A percentile compares a stretch with the other conserved stretches of the same genome.
These are phyloP conservation scores for Rhynchopsitta pachyrhyncha DNA, from an alignment of 2,113 vertebrate species.

Conservation along the genomic window DNA sequence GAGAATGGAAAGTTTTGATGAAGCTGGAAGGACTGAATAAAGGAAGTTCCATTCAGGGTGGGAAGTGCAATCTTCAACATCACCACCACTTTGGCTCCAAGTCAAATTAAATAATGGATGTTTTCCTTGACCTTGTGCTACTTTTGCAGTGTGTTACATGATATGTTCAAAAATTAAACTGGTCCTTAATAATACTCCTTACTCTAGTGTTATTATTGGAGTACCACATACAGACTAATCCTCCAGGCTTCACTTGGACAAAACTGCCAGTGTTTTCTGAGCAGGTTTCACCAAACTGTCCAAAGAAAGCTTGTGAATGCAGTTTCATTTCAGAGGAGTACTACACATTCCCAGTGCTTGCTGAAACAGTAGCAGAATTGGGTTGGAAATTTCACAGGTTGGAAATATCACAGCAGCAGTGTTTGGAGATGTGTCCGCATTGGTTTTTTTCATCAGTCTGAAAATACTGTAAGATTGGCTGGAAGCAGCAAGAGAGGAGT, in stretches of 20 bases:
- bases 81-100: slow-evolving; percentile 38
- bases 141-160: slow-evolving; percentile 27
- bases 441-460: slow-evolving; percentile 5
- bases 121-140: slow-evolving; percentile 58
- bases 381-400: neutral
- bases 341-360: rapidly evolving
- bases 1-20: slow-evolving; percentile 29
- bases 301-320: slow-evolving; percentile 19
- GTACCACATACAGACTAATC: neutral
- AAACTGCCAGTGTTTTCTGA: slow-evolving; percentile 28
- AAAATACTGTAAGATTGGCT: neutral
- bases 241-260: neutral
- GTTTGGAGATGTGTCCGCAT: neutral
- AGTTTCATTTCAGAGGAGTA: neutral
- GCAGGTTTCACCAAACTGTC: neutral
- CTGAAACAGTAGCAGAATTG: neutral
- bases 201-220: slow-evolving; percentile 50
- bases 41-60: slow-evolving; percentile 40
- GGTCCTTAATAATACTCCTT: slow-evolving; percentile 18
- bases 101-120: slow-evolving; percentile 57
- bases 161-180: slow-evolving; percentile 31
- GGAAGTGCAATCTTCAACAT: slow-evolving; percentile 30
- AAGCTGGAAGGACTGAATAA: slow-evolving; percentile 36
- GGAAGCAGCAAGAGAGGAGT: neutral
- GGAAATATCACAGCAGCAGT: neutral